Percentiles rank a stretch among this genome's conserved stretches.
Conservation (phyloP, 2,113 vertebrate species). For the Aplodontia rufa region DNA sequence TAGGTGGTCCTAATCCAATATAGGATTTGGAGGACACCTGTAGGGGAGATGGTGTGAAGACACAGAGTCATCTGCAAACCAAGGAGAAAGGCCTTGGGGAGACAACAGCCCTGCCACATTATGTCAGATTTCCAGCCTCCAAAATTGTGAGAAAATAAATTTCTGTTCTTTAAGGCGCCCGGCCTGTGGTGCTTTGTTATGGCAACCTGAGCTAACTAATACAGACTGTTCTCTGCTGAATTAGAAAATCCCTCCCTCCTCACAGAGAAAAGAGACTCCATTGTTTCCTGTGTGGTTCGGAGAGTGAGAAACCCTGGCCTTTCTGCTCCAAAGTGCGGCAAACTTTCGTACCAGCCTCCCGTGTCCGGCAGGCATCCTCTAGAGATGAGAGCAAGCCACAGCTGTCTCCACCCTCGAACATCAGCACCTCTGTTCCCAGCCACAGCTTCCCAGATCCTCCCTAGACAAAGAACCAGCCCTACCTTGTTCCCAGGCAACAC, state of each 20-base stretch:
- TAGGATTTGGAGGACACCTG: background rate
- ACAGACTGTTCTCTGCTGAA: background rate
- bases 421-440: background rate
- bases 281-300: background rate
- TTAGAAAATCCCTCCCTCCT: background rate
- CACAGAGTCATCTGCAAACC: too few species aligned
- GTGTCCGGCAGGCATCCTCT: background rate
- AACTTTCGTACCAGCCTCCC: background rate
- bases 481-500: background rate
- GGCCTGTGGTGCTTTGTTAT: background rate
- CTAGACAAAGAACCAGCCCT: background rate
- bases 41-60: fast-evolving
- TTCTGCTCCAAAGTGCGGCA: background rate
- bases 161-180: background rate
- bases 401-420: background rate
- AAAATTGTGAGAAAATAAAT: background rate
- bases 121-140: background rate
- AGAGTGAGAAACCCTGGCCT: background rate
- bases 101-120: fast-evolving
- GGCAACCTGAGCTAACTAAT: fast-evolving
- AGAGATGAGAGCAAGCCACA: fast-evolving
- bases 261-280: background rate
- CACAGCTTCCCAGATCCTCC: background rate
- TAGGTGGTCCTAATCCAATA: fast-evolving
- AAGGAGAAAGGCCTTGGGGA: fast-evolving